Base-by-base conservation (phyloP, 2,113 vertebrate species). In the Chaetura pelagica region DNA sequence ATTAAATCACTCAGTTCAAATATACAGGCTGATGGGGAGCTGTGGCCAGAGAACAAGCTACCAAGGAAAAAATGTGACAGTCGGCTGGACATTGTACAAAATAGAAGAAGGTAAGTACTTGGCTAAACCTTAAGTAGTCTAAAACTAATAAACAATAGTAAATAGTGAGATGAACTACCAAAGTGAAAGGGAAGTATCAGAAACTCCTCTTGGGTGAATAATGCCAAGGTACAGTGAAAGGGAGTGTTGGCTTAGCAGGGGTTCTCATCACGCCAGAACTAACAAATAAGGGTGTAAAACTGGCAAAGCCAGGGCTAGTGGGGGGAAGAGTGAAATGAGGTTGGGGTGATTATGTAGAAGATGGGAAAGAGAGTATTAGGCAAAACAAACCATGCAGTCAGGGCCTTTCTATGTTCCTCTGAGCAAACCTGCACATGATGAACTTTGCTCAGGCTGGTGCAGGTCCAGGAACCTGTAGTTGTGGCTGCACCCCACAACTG, bases 401-500 rank as follows among this genome's bases (percentile, higher is more conserved):
- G 15, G 16, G 44, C 21, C 59, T 6, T 55, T 72, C 21, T 64
- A 29, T 6, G 12, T 58, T 44, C 22, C 40, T 69, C 46, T 67
- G 57, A 78, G 46, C 30, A 76, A 30, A 26, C 52, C 42, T 30
- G 38, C 13, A 27, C 1, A 6, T 6, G 29, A 34, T 22, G 18
- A 72, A 3, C n/a, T 49, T 0, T 0, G 32, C 34, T 82, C 7
- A 19, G 75, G 24, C 38, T 32, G 14, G 10, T 16, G 26, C 34
- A 26, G 51, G 44, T 42, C 38, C 64, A 16, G 12, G 5, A 51
- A 8, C 5, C 18, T 48, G 11, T 14, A 1, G 1, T 87, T 61
- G 11, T 6, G 2, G 9, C 49, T 38, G 32, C 30, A 40, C 7
- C 26, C n/a, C 2, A 0, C 2, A 0, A 38, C 51, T 71, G 40